phyloP scores from a whole-genome alignment of 2,797 vertebrate genomes.

The Hafferia zeledoni region DNA sequence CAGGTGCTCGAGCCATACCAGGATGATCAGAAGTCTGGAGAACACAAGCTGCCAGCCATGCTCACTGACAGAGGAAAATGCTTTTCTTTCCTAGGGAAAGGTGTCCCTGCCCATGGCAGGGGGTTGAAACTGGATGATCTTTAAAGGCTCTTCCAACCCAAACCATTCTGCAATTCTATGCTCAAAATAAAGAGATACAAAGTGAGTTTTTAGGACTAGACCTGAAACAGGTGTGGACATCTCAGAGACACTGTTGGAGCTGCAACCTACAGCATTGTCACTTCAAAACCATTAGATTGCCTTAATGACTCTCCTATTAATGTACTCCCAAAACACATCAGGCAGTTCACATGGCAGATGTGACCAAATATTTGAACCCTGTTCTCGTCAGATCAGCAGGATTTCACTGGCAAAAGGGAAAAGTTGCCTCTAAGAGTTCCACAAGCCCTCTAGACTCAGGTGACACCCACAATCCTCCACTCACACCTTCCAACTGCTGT shows the following conservation, averaged over 20 bases:
- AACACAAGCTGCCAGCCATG: background rate
- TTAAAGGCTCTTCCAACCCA: background rate
- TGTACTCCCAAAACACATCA: background rate
- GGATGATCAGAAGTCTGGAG: background rate
- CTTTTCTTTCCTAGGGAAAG: background rate
- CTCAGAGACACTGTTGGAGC: rapidly evolving
- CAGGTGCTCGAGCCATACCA: background rate
- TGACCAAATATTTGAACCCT: background rate
- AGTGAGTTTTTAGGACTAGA: background rate
- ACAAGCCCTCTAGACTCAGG: background rate
- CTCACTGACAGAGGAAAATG: background rate
- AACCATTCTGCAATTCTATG: background rate
- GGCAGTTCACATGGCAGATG: background rate
- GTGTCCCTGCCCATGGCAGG: background rate
- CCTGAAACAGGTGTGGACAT: background rate
- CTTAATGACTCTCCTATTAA: background rate
- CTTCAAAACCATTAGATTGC: background rate
- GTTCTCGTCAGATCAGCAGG: background rate
- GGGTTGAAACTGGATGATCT: background rate
- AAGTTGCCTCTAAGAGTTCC: background rate
- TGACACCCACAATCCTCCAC: background rate
- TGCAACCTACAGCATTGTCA: background rate
- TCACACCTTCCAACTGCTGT: background rate
- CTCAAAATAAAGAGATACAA: rapidly evolving
- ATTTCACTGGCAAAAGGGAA: background rate